These are phyloP conservation scores for Hassar affinis DNA, from an alignment of 2,113 vertebrate genomes.

Conservation along the genomic window DNA sequence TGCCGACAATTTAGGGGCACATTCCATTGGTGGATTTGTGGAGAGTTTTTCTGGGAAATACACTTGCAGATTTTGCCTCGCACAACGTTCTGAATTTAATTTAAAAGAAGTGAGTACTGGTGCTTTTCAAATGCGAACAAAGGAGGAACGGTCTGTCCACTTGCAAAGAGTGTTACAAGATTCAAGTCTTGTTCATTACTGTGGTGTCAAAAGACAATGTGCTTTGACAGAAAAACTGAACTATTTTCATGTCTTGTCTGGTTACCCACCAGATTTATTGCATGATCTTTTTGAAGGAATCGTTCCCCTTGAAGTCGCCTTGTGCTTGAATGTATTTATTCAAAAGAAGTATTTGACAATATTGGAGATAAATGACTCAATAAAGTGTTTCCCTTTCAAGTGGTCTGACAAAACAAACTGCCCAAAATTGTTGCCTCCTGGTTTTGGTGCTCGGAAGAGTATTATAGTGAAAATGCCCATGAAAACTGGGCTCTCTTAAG, in stretches of 20 bases:
- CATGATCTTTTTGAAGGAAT: constrained; percentile 32
- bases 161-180: not conserved
- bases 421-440: too few species aligned
- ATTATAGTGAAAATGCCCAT: too few species aligned
- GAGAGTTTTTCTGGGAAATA: constrained; percentile 12
- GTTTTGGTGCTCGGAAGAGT: too few species aligned
- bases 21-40: constrained; percentile 22
- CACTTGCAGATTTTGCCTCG: not conserved
- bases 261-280: constrained; percentile 17
- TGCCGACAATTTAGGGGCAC: constrained; percentile 24
- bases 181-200: not conserved
- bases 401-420: too few species aligned
- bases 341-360: too few species aligned
- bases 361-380: too few species aligned
- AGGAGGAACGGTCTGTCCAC: not conserved
- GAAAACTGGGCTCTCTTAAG: too few species aligned
- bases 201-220: constrained; percentile 35
- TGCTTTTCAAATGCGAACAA: not conserved
- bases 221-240: not conserved
- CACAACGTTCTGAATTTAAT: not conserved
- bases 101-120: not conserved
- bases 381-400: too few species aligned
- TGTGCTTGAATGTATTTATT: not conserved
- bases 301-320: constrained; percentile 11
- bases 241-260: not conserved